Evolutionary conservation across 2,113 vertebrate genomes (phyloP).

Genomic region (Hemibagrus wyckioides): DNA sequence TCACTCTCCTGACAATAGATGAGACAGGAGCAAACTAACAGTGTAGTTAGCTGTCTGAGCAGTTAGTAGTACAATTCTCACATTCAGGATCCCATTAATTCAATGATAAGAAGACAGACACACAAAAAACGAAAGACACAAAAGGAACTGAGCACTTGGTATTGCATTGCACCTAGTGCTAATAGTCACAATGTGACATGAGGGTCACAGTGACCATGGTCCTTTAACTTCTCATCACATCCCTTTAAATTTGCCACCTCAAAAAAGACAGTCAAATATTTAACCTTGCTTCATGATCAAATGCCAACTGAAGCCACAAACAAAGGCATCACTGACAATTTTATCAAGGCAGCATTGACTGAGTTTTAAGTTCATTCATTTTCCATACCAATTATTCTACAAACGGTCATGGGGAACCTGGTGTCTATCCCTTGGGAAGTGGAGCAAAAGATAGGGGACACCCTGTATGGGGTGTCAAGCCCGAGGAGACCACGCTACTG

Average conservation of each 20-base stretch:
- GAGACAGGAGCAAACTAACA: not conserved
- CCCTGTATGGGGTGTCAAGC: too few relatives aligned
- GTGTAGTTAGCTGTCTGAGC: not conserved
- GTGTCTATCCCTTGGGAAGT: too few relatives aligned
- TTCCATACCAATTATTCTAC: too few relatives aligned
- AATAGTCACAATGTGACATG: not conserved
- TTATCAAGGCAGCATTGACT: not conserved
- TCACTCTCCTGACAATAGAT: not conserved
- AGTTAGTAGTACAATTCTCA: not conserved
- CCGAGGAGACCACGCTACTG: too few relatives aligned
- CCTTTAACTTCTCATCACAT: not conserved
- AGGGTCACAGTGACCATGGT: not conserved
- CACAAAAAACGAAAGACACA: not conserved
- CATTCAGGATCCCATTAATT: not conserved
- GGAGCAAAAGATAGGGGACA: too few relatives aligned
- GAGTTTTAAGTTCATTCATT: not conserved
- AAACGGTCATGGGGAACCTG: too few relatives aligned
- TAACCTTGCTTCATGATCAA: not conserved
- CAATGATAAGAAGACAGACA: not conserved
- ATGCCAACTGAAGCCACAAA: not conserved
- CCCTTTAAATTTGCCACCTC: not conserved
- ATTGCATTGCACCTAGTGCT: not conserved
- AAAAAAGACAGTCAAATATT: not conserved
- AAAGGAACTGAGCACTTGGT: not conserved
- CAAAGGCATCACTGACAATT: not conserved